These are phyloP conservation scores for Leptosomus discolor DNA, from an alignment of 2,113 vertebrate species.

Conservation along the genomic window DNA sequence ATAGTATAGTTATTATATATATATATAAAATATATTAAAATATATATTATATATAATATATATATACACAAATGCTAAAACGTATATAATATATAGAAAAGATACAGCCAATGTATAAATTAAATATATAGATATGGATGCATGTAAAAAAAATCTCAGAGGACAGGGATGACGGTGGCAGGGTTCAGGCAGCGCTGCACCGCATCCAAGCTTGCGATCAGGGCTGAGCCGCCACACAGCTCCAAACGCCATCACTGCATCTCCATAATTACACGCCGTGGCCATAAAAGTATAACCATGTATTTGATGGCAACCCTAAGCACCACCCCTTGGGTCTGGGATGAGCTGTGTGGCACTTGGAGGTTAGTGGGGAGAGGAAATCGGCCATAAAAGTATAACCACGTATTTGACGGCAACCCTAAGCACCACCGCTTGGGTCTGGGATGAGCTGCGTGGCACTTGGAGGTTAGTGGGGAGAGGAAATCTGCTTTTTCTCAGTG, in stretches of 20 bases:
- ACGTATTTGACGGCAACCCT: background rate
- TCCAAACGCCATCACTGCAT: background rate
- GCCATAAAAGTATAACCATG: accelerated
- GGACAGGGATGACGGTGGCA: background rate
- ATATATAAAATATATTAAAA: no score
- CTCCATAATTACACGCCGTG: background rate
- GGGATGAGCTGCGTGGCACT: background rate
- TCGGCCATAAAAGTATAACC: no score
- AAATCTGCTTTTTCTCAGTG: slow-evolving; percentile 24
- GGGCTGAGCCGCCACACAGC: background rate
- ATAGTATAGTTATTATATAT: background rate
- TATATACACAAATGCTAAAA: no score
- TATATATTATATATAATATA: no score
- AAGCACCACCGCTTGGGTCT: background rate
- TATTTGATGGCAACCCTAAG: background rate
- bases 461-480: background rate
- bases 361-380: no score
- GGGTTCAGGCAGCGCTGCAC: background rate
- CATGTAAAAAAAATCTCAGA: background rate
- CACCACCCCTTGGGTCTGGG: background rate
- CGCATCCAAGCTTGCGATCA: background rate
- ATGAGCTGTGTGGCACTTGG: background rate
- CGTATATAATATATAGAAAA: background rate
- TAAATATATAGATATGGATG: background rate
- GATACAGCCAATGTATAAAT: background rate